Evolutionary conservation across 1,140 invertebrate genomes (phyloP).

Genomic region (Rhyacophila brunnea): DNA sequence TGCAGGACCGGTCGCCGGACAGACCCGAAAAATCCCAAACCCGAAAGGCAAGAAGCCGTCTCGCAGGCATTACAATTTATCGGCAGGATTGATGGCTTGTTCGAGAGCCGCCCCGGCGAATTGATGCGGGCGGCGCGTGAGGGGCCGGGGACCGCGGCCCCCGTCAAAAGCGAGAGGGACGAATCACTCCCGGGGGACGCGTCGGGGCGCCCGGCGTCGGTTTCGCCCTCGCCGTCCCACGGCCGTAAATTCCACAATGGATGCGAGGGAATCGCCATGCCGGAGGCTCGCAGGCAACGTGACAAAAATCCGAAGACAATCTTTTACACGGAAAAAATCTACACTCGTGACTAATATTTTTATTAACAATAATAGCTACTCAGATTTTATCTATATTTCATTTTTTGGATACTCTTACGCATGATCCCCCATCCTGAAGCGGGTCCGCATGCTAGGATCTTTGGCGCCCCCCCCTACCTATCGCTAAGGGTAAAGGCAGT

Average conservation of each 20-base stretch:
- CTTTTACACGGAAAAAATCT: too few species aligned
- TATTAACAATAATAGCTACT: too few species aligned
- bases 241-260: too few species aligned
- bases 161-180: neutral
- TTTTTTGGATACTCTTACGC: too few species aligned
- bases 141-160: slow-evolving; percentile 1
- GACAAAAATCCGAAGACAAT: neutral
- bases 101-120: slow-evolving; percentile 1
- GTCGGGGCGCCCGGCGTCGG: neutral
- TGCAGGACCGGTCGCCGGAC: too few species aligned
- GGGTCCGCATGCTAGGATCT: too few species aligned
- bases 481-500: too few species aligned
- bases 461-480: too few species aligned
- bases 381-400: too few species aligned
- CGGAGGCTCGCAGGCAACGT: neutral
- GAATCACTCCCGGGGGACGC: slow-evolving; percentile 9
- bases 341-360: too few species aligned
- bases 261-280: neutral
- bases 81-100: slow-evolving; percentile 14
- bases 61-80: slow-evolving; percentile 9
- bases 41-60: neutral
- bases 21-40: neutral
- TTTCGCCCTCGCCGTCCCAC: neutral
- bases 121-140: slow-evolving; percentile 5
- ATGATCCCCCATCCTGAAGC: too few species aligned